These are phyloP conservation scores for Lithophane ornitopus DNA, from an alignment of 2,888 invertebrate species.

Conservation along the genomic window DNA sequence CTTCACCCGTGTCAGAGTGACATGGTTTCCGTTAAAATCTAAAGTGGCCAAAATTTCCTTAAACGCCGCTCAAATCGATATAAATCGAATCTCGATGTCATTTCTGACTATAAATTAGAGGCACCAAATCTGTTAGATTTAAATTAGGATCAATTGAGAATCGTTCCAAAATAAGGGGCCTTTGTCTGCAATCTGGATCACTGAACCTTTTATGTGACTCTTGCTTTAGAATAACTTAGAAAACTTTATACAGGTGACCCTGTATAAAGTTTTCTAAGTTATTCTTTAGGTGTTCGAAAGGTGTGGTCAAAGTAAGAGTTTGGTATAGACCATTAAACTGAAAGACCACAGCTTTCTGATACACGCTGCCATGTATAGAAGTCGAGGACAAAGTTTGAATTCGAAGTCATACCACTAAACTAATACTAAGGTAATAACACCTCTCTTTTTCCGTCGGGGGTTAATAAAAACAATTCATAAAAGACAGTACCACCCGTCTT, in stretches of 20 bases:
- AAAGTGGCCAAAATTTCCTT: neutral
- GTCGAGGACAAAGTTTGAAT: neutral
- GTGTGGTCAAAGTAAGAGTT: neutral
- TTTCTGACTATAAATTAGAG: neutral
- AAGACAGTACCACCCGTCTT: neutral
- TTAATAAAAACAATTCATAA: conserved; percentile 15
- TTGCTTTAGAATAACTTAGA: neutral
- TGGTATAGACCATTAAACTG: neutral
- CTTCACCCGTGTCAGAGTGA: neutral
- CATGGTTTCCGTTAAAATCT: neutral
- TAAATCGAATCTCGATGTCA: neutral
- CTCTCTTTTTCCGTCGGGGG: too few species aligned
- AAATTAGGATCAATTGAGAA: neutral
- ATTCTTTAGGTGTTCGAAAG: too few species aligned
- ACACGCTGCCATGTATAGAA: too few species aligned
- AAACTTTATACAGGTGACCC: neutral
- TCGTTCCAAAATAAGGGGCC: neutral
- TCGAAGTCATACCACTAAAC: neutral
- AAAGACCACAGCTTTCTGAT: neutral
- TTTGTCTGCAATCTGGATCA: neutral
- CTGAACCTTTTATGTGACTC: neutral
- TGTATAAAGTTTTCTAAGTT: too few species aligned
- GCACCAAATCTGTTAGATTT: neutral
- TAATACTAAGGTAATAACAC: too few species aligned
- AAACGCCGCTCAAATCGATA: neutral